Percentiles rank a stretch among this genome's conserved stretches.
These are phyloP conservation scores for Cherax quadricarinatus DNA, from an alignment of 1,140 invertebrate species.

Conservation along the genomic window DNA sequence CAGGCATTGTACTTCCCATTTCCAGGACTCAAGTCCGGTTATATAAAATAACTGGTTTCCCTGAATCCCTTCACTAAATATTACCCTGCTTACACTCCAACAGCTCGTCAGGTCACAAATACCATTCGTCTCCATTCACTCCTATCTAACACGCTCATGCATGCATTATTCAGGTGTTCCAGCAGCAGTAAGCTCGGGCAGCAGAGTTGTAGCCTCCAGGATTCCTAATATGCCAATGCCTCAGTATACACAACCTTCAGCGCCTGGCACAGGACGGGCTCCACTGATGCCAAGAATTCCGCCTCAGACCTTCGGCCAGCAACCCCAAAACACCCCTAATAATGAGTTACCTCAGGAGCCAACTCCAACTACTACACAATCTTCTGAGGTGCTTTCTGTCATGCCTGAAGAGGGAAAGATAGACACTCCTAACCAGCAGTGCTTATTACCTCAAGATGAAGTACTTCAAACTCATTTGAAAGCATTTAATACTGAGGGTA, in stretches of 20 bases:
- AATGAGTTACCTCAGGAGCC: not conserved
- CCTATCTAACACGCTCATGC: too few species aligned
- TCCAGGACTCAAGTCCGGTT: too few species aligned
- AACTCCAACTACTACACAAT: not conserved
- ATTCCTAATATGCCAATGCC: conserved; percentile 17
- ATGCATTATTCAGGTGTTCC: too few species aligned
- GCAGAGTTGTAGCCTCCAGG: conserved; percentile 3
- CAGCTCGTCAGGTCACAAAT: too few species aligned
- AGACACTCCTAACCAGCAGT: not conserved
- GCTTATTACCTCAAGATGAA: too few species aligned
- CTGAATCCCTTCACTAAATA: too few species aligned
- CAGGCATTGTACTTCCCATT: too few species aligned
- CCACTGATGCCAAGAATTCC: not conserved
- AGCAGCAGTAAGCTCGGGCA: not conserved
- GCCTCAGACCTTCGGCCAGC: not conserved
- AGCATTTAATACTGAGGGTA: not conserved
- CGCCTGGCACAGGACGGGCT: not conserved
- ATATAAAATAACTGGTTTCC: too few species aligned
- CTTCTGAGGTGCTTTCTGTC: not conserved
- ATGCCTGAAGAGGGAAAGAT: not conserved
- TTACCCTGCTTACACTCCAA: too few species aligned
- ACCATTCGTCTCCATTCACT: too few species aligned
- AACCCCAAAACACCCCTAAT: not conserved
- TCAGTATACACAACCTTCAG: not conserved
- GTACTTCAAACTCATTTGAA: not conserved